Conservation (phyloP, 2,888 invertebrate genomes). For the Ormyrus thymus region DNA sequence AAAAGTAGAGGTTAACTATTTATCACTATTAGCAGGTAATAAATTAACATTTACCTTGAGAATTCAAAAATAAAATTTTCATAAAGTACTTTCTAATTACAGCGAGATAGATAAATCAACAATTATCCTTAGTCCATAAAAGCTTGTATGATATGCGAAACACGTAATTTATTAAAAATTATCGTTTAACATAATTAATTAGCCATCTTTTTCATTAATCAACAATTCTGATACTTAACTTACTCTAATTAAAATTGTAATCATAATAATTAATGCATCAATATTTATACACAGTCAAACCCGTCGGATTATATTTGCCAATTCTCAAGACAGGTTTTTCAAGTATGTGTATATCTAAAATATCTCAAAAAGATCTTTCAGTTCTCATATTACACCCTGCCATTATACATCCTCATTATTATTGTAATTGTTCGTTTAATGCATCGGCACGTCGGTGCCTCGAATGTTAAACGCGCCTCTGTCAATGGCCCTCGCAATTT, state of each 20-base stretch:
- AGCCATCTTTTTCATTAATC: conserved; percentile 4
- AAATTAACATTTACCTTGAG: neutral
- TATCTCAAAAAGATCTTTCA: conserved; percentile 28
- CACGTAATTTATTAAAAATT: conserved; percentile 18
- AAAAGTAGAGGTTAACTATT: too few relatives aligned
- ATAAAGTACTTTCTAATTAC: too few relatives aligned
- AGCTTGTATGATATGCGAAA: conserved; percentile 1
- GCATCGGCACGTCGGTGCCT: neutral
- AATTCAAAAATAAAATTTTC: neutral
- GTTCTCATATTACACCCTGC: neutral
- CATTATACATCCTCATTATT: conserved; percentile 29
- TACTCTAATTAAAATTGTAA: neutral
- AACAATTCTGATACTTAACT: too few relatives aligned
- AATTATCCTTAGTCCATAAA: neutral
- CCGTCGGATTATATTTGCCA: too few relatives aligned
- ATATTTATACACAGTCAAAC: too few relatives aligned
- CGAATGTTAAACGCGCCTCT: neutral
- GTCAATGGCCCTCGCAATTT: neutral
- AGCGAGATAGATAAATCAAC: too few relatives aligned
- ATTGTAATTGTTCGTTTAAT: conserved; percentile 34
- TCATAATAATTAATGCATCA: too few relatives aligned
- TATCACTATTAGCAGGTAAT: too few relatives aligned
- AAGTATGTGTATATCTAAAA: neutral
- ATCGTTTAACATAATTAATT: conserved; percentile 23
- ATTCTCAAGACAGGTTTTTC: too few relatives aligned